Base-by-base conservation (phyloP, 2,888 invertebrate genomes). In the Drosophila hamatofila region DNA sequence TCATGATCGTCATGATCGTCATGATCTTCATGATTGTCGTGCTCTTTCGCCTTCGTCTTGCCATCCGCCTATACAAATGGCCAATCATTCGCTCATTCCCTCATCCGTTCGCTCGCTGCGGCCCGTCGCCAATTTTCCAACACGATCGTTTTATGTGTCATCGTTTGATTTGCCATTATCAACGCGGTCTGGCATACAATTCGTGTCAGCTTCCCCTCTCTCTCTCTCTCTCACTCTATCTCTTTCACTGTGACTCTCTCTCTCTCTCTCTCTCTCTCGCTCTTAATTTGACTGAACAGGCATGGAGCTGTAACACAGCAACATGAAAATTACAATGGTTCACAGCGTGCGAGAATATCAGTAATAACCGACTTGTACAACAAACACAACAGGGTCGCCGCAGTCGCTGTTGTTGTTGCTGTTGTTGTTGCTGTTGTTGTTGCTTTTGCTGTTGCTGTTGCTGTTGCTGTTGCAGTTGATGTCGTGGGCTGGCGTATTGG, bases 111-210 rank as follows among this genome's bases (percentile, higher is more conserved):
- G 33, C 69, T 78, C 70, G 56, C 68, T 49, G 49, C 62, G 59
- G 55, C 46, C 64, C 72, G 52, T 65, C 72, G 72, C 79, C 82
- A 87, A 89, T 90, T 87, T 90, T 74, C 78, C 84, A 90, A 80
- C 75, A 89, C 89, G 80, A 90, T 82, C 90, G 83, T 84, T 91
- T 90, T 80, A 71, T 88, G 78, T 90, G 90, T 89, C 89, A 90
- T 89, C 91, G 90, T 90, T 89, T 90, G 91, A 89, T 90, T 90
- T 91, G 89, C 90, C 89, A 91, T 91, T 91, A 91, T 89, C 88
- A 81, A 80, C 91, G 89, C 72, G 76, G 68, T 37, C 64, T 70
- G 67, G 65, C 71, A 88, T 72, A 78, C 89, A 78, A 72, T 88
- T 84, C 85, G 88, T 81, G 88, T 66, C 72, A 60, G 44, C 62